A percentile compares a stretch with the other conserved stretches of the same genome.
Evolutionary conservation across 2,113 vertebrate species (phyloP).

Genomic region (Meriones unguiculatus): DNA sequence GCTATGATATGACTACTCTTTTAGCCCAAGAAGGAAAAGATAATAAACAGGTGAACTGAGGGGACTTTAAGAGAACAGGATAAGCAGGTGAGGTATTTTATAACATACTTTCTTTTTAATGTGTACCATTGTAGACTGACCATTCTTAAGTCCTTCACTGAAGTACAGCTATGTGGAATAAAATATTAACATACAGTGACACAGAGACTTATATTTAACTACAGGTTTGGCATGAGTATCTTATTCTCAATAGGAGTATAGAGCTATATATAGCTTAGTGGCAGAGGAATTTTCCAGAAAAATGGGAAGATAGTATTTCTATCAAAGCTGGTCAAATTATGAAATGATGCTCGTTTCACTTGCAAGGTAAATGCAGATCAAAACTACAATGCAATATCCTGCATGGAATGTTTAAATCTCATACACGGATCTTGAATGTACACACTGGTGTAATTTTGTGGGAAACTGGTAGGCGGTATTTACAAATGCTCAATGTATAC

Average conservation of each 20-base stretch:
- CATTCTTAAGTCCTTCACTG: not conserved
- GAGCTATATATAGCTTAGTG: not conserved
- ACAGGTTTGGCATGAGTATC: not conserved
- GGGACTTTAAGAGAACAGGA: not conserved
- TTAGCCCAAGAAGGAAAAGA: not conserved
- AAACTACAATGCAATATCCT: not conserved
- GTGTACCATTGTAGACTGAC: not conserved
- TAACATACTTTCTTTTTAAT: not conserved
- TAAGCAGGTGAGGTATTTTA: not conserved
- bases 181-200: not conserved
- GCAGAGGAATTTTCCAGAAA: not conserved
- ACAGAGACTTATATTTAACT: not conserved
- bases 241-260: not conserved
- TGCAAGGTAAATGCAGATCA: not conserved
- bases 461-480: not conserved
- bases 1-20: not conserved
- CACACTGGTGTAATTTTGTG: not conserved
- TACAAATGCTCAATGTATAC: constrained; percentile 18
- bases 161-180: not conserved
- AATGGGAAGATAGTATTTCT: not conserved
- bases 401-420: not conserved
- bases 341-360: not conserved
- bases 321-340: constrained; percentile 8
- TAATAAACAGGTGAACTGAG: not conserved
- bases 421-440: not conserved